Conservation (phyloP, 1,140 invertebrate genomes). For the Brachionus asplanchnoidis region DNA sequence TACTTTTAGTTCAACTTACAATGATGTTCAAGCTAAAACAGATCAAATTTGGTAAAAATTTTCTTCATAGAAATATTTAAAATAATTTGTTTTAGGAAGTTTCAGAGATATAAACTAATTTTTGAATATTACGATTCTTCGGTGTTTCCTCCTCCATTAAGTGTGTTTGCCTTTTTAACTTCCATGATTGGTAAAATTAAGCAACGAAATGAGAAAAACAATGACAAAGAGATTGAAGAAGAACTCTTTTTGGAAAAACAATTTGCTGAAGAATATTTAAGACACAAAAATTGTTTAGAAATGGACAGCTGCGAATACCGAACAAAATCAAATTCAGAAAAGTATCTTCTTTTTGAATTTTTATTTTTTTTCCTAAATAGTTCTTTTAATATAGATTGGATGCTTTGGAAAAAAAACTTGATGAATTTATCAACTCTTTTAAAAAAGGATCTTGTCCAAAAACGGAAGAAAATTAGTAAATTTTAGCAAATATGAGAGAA, state of each 20-base stretch:
- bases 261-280: constrained; percentile 34
- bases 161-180: not conserved
- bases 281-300: not conserved
- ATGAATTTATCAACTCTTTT: not conserved
- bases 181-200: constrained; percentile 71
- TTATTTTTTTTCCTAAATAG: not conserved
- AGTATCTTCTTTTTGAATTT: not conserved
- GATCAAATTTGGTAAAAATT: constrained; percentile 15
- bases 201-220: not conserved
- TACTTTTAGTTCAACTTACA: constrained; percentile 24
- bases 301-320: not conserved
- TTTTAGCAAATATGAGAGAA: no score
- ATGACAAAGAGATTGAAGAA: not conserved
- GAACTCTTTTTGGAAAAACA: constrained; percentile 34
- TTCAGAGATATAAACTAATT: constrained; percentile 30
- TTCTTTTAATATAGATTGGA: not conserved
- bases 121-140: constrained; percentile 34
- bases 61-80: not conserved
- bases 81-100: constrained; percentile 11
- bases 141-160: constrained; percentile 40
- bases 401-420: constrained; percentile 10
- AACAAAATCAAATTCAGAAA: constrained; percentile 23
- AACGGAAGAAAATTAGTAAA: no score
- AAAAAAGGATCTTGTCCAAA: not conserved
- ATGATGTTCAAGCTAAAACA: constrained; percentile 37